Base-by-base conservation (phyloP, 2,797 vertebrate species). In the Anableps anableps region DNA sequence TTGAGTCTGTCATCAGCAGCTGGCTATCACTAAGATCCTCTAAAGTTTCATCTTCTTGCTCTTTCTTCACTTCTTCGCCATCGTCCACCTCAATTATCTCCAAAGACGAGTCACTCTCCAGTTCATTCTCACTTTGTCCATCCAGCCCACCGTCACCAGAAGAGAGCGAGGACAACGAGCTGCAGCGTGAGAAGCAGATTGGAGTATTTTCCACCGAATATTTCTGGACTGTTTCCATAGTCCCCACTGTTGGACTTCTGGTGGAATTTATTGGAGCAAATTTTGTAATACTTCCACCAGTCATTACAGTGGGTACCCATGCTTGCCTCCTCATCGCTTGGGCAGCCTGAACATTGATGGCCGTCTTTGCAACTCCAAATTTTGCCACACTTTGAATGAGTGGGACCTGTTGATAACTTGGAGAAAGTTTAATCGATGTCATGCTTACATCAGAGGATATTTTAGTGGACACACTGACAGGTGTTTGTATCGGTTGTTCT, bases 141-240 rank as follows among this genome's bases (percentile, higher is more conserved):
- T 98, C 97, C 82, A 97, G 87, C 0, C 94, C 95, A 0, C 95
- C 98, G 38, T 99, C 98, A 0, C 97, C 97, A 0, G 97, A 99
- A 19, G 98, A 99, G 1, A 99, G 96, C 0, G 99, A 99, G 13
- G 98, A 99, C 77, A 99, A 94, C 1, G 99, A 99, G 78, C 98
- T 99, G 84, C 98, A 99, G 0, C 98, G 96, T 14, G 98, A 99
- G 86, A 99, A 98, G 90, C 97, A 98, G 85, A 99, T 97, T 0
- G 97, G 97, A 0, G 97, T 98, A 47, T 98, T 97, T 85, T 98
- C 97, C 14, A 97, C 97, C 0, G 95, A 97, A 91, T 97, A 97
- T 76, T 97, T 99, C 93, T 98, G 97, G 79, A 97, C 93, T 0
- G 96, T 97, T 88, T 98, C 97, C 92, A 97, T 95, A 14, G 96